These are phyloP conservation scores for Oenanthe melanoleuca DNA, from an alignment of 2,113 vertebrate genomes.

Conservation along the genomic window DNA sequence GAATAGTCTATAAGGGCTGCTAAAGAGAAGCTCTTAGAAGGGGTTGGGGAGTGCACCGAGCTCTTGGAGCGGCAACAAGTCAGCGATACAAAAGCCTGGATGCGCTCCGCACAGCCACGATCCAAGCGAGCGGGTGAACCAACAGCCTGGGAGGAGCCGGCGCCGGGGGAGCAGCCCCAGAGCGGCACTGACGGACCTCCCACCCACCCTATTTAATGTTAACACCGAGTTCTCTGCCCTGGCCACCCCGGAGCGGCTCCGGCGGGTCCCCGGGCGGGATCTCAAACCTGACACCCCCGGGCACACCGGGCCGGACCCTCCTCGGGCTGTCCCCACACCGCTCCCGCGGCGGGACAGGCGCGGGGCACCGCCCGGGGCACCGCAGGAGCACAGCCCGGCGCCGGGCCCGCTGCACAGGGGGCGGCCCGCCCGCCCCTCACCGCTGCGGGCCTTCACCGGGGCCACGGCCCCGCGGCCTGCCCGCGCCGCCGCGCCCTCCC, in stretches of 20 bases:
- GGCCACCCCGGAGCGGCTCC: neutral
- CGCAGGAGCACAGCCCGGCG: too few species aligned
- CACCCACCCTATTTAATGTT: rapidly evolving
- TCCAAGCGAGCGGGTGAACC: rapidly evolving
- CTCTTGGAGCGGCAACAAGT: neutral
- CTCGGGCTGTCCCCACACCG: too few species aligned
- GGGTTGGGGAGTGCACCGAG: rapidly evolving
- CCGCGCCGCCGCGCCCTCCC: too few species aligned
- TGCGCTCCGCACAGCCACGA: rapidly evolving
- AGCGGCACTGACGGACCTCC: neutral
- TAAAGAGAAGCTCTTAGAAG: neutral
- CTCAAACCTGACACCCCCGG: rapidly evolving
- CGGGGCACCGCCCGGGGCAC: neutral
- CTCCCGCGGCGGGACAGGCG: neutral
- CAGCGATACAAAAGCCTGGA: rapidly evolving
- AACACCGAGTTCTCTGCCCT: neutral
- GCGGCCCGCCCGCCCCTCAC: too few species aligned
- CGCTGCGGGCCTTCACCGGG: too few species aligned
- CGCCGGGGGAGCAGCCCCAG: rapidly evolving
- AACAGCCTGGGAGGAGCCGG: neutral
- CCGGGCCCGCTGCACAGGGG: too few species aligned
- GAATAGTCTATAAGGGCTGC: rapidly evolving
- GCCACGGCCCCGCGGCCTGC: too few species aligned
- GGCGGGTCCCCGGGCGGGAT: too few species aligned
- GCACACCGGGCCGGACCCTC: neutral